Base-by-base conservation (phyloP, 2,113 vertebrate species). In the Hippopotamus amphibius region DNA sequence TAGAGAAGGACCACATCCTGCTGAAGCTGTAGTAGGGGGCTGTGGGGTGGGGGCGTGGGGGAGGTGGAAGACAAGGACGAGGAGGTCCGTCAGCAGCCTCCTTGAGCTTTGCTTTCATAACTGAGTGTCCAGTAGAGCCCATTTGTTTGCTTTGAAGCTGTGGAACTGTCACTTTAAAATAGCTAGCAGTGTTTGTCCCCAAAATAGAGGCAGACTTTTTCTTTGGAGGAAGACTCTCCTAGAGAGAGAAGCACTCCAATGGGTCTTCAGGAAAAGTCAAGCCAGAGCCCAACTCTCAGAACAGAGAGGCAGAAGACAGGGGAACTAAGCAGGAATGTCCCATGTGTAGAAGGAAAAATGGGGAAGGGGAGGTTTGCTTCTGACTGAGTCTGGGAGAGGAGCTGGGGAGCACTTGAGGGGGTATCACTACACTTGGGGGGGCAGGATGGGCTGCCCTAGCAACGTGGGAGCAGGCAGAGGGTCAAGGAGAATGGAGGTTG, bases 311-410 rank as follows among this genome's bases (percentile, higher is more conserved):
- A 80, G 53, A 43, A 50, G 69, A 48, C 43, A 22, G 65, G 87
- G 79, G 53, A 77, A 19, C 15, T 4, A 2, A 41, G 50, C 6
- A 10, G 48, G 43, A 22, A 7, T 3, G 13, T 17, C 22, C 48
- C 61, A 3, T 7, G 3, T 3, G 7, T 13, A 30, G 22, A 30
- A n/a, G 53, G 41, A 33, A 53, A 21, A 4, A 3, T 1, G 3
- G 9, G 21, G 59, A 37, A 30, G 30, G 37, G 53, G 80, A 37
- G 28, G 48, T 26, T 37, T 22, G 41, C 43, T 63, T 66, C 92
- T 11, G 1, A 11, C n/a, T 3, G 7, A 48, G 22, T 41, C 33
- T 30, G 14, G 48, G 7, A 50, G 21, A 63, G 41, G 15, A 41
- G 15, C 30, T 41, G 14, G 26, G 83, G 37, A 79, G 65, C 65